Evolutionary conservation across 2,113 vertebrate genomes (phyloP), one percentile per base, ranked within the genome.

Genomic region (Gallinago undulata): DNA sequence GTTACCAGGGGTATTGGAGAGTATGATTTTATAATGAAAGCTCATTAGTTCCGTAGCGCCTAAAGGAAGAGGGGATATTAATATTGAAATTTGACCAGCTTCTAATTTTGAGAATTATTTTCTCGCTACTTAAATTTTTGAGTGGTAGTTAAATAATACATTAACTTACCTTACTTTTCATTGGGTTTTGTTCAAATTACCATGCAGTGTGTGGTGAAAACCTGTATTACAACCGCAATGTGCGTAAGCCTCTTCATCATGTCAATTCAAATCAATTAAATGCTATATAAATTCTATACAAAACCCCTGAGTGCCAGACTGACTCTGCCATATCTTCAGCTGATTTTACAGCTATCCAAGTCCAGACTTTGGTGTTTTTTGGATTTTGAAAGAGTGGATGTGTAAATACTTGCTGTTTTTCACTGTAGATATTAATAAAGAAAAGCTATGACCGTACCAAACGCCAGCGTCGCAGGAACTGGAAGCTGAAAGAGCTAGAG

Each of bases 401-500:
- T 53, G 69, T 14, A 72, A 53, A 23, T 79, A 60, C 10, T 8
- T 19, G 15, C 39, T 91, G 48, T 1, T 77, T 84, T 63, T 70
- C 28, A 19, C 47, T 60, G 21, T 66, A 99, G 99, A 98, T 99
- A 35, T 94, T 99, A 94, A 99, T 99, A 69, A 99, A 99, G 98
- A 99, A 99, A 97, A 98, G 98, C 89, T 99, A 99, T 11, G 99
- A 99, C 95, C 98, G 99, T 64, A 97, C 51, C 78, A 98, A 88
- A 96, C 98, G 99, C 76, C 98, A 98, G 84, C 99, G 96, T 84
- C 98, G 98, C 93, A 98, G 99, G 85, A 99, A 99, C 98, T 99
- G 99, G 99, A 99, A 99, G 92, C 98, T 99, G 86, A 99, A 98
- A 80, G 99, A 99, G 93, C 98, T 99, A 80, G 94, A 97, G 3